A percentile compares a stretch with the other conserved stretches of the same genome.
Conservation (phyloP, 2,888 invertebrate genomes). For the Heteromurus nitidus region DNA sequence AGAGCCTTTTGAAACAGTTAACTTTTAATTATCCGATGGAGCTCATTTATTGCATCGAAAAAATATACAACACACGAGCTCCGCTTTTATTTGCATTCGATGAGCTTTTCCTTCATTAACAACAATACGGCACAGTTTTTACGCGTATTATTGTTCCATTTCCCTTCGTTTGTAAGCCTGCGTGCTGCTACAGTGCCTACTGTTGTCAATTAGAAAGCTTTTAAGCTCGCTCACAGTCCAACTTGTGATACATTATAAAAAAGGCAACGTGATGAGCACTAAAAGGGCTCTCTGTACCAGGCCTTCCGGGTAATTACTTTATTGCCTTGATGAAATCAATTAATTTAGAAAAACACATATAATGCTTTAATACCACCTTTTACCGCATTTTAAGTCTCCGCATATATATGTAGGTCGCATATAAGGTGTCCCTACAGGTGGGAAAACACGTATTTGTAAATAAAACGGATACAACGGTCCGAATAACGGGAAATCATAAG, state of each 20-base stretch:
- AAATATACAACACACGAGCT: constrained; percentile 6
- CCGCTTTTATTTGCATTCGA: constrained; percentile 30
- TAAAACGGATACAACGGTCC: constrained; percentile 36
- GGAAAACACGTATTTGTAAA: constrained; percentile 20
- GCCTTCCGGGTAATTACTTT: constrained; percentile 64
- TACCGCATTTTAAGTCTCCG: no score
- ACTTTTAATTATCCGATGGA: constrained; percentile 56
- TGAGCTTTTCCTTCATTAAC: constrained; percentile 37
- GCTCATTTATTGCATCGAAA: constrained; percentile 42
- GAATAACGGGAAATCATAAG: constrained; percentile 31
- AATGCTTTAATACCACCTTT: constrained; percentile 38
- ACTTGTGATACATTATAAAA: not conserved
- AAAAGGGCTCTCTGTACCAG: constrained; percentile 53
- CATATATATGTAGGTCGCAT: no score
- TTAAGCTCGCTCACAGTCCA: constrained; percentile 1
- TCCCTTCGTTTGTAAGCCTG: constrained; percentile 2
- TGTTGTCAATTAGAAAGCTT: constrained; percentile 44
- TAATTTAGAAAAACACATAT: constrained; percentile 54
- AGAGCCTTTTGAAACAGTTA: constrained; percentile 50
- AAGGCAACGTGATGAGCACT: not conserved
- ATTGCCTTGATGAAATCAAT: constrained; percentile 62
- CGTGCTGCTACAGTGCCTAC: not conserved
- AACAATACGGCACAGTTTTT: not conserved
- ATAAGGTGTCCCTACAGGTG: constrained; percentile 24
- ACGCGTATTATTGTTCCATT: not conserved